Conservation (phyloP, 2,888 invertebrate genomes). For the Pseudeuparius sepicola region DNA sequence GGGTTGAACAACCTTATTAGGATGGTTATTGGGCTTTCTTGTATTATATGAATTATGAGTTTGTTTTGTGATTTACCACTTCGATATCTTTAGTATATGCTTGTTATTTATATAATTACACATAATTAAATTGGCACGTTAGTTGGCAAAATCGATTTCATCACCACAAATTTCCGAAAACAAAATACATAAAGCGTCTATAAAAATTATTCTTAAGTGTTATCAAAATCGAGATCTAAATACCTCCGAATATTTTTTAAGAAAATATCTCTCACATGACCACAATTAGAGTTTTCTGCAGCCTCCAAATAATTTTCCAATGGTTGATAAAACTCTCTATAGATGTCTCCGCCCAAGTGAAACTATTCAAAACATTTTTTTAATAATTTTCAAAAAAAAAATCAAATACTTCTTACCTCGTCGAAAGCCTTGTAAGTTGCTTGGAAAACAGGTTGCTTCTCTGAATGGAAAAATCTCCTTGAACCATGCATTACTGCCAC, state of each 20-base stretch:
- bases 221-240: conserved; percentile 35
- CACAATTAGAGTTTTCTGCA: conserved; percentile 52
- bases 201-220: too few relatives aligned
- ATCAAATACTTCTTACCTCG: neutral
- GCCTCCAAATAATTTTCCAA: conserved; percentile 46
- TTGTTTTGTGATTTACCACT: too few relatives aligned
- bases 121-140: too few relatives aligned
- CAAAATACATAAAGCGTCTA: too few relatives aligned
- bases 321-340: conserved; percentile 49
- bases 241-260: conserved; percentile 38
- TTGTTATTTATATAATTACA: too few relatives aligned
- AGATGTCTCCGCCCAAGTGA: conserved; percentile 55
- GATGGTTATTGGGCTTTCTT: too few relatives aligned
- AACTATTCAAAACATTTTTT: conserved; percentile 40
- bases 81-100: too few relatives aligned
- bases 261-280: conserved; percentile 49
- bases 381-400: neutral
- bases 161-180: too few relatives aligned
- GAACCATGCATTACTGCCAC: conserved; percentile 84
- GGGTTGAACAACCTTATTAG: too few relatives aligned
- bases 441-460: conserved; percentile 78
- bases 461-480: conserved; percentile 73
- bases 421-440: conserved; percentile 50
- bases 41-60: too few relatives aligned
- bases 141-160: too few relatives aligned